Evolutionary conservation across 1,140 invertebrate genomes (phyloP).

Genomic region (Zaprionus vittiger): DNA sequence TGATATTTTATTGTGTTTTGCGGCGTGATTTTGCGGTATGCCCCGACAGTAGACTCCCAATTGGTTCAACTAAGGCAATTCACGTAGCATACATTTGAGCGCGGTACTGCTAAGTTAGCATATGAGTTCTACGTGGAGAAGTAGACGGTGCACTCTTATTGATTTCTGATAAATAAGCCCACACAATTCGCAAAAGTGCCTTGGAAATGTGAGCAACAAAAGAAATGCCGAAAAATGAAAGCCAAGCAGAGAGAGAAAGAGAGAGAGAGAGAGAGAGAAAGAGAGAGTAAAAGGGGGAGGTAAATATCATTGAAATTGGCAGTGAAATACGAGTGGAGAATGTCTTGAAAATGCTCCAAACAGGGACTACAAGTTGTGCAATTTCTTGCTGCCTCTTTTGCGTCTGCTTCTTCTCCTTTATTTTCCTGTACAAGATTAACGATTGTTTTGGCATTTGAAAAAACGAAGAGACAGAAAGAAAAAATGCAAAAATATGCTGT

Average conservation of each 20-base stretch:
- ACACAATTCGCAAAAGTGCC: conserved; percentile 36
- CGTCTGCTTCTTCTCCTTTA: background rate
- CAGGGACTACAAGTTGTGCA: conserved; percentile 18
- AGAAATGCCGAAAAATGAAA: conserved; percentile 8
- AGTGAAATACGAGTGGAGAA: conserved; percentile 38
- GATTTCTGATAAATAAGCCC: conserved; percentile 53
- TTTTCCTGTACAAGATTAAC: conserved; percentile 29
- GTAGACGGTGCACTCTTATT: conserved; percentile 34
- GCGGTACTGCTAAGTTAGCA: background rate
- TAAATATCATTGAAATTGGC: conserved; percentile 27
- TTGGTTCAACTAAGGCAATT: conserved; percentile 13
- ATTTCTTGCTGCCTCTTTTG: background rate
- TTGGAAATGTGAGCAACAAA: conserved; percentile 21
- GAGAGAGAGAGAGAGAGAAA: background rate
- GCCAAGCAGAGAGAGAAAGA: background rate
- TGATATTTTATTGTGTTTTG: conserved; percentile 52
- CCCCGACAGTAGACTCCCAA: conserved; percentile 8
- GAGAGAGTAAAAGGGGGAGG: background rate
- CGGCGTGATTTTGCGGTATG: conserved; percentile 47
- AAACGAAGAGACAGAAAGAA: background rate
- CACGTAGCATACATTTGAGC: conserved; percentile 39
- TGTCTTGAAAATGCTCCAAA: conserved; percentile 15
- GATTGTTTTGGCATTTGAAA: conserved; percentile 19
- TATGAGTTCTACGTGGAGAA: background rate
- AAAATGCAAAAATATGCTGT: background rate